Percentiles rank a stretch among this genome's conserved stretches.
phyloP scores from a whole-genome alignment of 2,888 invertebrate genomes.

The Caenorhabditis sp. region DNA sequence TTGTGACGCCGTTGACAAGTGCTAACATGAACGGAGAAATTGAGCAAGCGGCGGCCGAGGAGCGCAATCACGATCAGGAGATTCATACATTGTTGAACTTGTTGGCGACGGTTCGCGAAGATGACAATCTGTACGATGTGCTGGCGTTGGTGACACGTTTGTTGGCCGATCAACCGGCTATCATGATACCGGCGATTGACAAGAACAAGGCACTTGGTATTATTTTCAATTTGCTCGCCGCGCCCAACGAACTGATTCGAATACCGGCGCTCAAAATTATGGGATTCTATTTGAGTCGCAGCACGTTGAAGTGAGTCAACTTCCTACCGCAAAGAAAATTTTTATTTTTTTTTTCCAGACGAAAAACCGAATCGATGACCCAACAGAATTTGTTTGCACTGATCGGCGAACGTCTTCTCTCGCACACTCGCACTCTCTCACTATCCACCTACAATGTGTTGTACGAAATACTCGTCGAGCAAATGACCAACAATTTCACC shows the following conservation, averaged over 20 bases:
- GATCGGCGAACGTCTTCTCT: conserved; percentile 87
- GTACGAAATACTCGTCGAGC: conserved; percentile 90
- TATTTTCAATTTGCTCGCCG: conserved; percentile 93
- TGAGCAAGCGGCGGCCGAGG: conserved; percentile 3
- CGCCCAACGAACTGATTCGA: conserved; percentile 92
- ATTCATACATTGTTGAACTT: conserved; percentile 97
- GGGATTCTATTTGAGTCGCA: conserved; percentile 95
- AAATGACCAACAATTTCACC: conserved; percentile 91
- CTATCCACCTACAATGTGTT: conserved; percentile 96
- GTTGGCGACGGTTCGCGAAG: conserved; percentile 96
- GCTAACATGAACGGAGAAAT: conserved; percentile 31
- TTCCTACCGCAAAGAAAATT: no score
- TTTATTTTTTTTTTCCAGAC: conserved; percentile 78
- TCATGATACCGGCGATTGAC: conserved; percentile 79
- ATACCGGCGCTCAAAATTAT: conserved; percentile 93
- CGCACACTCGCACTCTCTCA: conserved; percentile 87
- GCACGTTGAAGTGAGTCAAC: conserved; percentile 88
- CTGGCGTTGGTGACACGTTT: conserved; percentile 93
- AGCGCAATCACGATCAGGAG: conserved; percentile 82
- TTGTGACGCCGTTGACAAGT: conserved; percentile 49
- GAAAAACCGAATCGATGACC: conserved; percentile 99
- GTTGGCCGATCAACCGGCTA: conserved; percentile 97
- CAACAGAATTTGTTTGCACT: conserved; percentile 97
- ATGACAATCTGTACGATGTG: conserved; percentile 97
- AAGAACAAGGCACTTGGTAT: conserved; percentile 91